Percentiles rank a stretch among this genome's conserved stretches.
Conservation (phyloP, 1,140 invertebrate genomes). For the Meloidogyne floridensis region DNA sequence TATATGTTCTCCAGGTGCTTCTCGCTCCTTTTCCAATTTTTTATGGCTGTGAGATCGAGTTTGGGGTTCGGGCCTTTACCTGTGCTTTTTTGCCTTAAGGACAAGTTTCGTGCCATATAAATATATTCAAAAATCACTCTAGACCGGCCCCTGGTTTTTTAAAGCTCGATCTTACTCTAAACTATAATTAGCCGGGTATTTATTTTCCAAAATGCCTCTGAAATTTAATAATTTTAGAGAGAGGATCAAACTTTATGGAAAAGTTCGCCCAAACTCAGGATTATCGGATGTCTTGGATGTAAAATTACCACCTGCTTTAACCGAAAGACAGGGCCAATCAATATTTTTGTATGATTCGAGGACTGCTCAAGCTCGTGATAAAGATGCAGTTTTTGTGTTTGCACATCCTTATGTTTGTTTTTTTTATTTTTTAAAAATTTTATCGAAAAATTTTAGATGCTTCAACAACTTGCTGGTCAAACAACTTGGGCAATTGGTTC, state of each 20-base stretch:
- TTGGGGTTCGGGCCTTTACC: too few relatives aligned
- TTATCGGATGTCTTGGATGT: background rate
- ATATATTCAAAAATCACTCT: too few relatives aligned
- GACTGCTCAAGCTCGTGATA: background rate
- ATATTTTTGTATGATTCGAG: constrained; percentile 6
- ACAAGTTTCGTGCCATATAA: too few relatives aligned
- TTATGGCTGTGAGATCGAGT: too few relatives aligned
- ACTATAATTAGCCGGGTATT: too few relatives aligned
- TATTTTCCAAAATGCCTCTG: too few relatives aligned
- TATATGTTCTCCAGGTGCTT: too few relatives aligned
- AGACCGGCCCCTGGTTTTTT: too few relatives aligned
- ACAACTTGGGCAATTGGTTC: background rate
- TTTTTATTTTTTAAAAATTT: background rate
- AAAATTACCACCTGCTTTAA: background rate
- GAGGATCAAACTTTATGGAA: background rate
- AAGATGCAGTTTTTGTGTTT: constrained; percentile 4
- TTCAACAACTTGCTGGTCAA: background rate
- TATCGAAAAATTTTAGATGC: background rate
- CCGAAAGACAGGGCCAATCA: background rate
- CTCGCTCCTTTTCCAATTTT: too few relatives aligned
- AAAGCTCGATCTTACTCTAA: too few relatives aligned
- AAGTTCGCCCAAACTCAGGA: background rate
- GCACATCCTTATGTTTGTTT: constrained; percentile 17
- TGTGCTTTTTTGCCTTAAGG: too few relatives aligned
- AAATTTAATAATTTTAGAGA: background rate